phyloP scores from a whole-genome alignment of 53 echinoderm and acorn worm species.

The Apostichopus leukothele region DNA sequence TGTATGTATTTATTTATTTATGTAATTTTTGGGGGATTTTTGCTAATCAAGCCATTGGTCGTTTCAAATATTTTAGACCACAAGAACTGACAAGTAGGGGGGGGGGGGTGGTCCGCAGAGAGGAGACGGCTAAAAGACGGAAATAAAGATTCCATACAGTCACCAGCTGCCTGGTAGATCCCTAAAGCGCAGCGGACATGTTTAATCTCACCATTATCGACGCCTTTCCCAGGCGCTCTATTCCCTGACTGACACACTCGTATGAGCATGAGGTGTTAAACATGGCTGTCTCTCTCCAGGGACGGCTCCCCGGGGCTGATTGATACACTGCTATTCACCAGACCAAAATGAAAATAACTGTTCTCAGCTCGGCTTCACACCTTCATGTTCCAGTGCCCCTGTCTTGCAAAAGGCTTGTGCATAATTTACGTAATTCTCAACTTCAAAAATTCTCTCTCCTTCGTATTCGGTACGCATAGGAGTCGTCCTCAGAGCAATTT shows the following conservation, averaged over 20 bases:
- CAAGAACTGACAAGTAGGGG: neutral
- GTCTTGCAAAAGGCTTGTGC: slow-evolving; percentile 52
- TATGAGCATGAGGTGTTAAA: slow-evolving; percentile 52
- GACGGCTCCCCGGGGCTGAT: slow-evolving; percentile 47
- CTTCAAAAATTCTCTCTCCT: slow-evolving; percentile 25
- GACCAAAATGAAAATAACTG: slow-evolving; percentile 49
- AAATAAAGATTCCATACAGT: neutral
- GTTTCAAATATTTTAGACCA: neutral
- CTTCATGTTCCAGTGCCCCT: slow-evolving; percentile 50
- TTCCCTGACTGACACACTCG: slow-evolving; percentile 53
- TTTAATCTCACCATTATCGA: slow-evolving; percentile 37
- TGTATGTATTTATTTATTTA: too few relatives aligned
- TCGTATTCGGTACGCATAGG: slow-evolving; percentile 24
- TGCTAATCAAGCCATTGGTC: neutral
- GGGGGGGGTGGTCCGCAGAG: neutral
- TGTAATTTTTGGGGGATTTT: neutral
- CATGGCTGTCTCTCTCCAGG: slow-evolving; percentile 41
- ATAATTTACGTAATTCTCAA: slow-evolving; percentile 47
- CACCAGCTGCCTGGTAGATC: slow-evolving; percentile 17
- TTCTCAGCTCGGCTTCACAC: slow-evolving; percentile 44
- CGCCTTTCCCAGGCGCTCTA: slow-evolving; percentile 23
- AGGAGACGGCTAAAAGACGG: neutral
- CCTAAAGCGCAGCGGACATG: slow-evolving; percentile 32
- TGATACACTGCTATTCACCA: slow-evolving; percentile 48
- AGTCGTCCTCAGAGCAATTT: neutral